Evolutionary conservation across 2,888 invertebrate genomes (phyloP), one percentile per base, ranked within the genome.

Genomic region (Andrena haemorrhoa): DNA sequence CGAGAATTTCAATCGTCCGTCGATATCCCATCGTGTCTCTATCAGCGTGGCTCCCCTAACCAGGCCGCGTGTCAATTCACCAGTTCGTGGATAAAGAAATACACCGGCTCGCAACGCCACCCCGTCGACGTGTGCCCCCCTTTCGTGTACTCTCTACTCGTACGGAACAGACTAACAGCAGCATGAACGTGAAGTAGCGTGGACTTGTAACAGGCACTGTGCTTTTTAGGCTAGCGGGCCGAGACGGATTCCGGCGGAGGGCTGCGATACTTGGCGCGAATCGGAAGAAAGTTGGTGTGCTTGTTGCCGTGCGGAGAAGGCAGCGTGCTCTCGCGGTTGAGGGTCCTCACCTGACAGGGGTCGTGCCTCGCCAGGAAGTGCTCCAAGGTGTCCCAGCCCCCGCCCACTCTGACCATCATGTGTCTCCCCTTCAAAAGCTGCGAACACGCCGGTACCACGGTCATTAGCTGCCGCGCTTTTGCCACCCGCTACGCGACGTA

Each of bases 351-450:
- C 96, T 97, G 97, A 94, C 97, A 97, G 60, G 98, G 98, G 94
- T 97, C 97, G 94, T 98, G 98, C 84, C 98, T 96, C 89, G 97
- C 96, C 92, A 98, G 95, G 95, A 98, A 98, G 95, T 98, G 98
- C 94, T 98, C 98, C 93, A 98, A 95, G 23, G 98, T 98, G 95
- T 98, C 98, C 98, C 98, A 98, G 85, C 98, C 98, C 86, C 98
- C 98, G 80, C 98, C 98, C 69, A 98, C 98, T 90, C 98, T 96
- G 76, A 98, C 98, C 98, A 98, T 98, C 96, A 98, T 98, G 95
- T 98, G 98, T n/a, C 97, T 96, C 69, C 97, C 98, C 94, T 98
- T 98, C 92, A 98, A 95, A 92, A 98, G 94, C 98, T 98, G 95
- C 4, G 94, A 94, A 90, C 85, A 92, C 56, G 75, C 65, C 61